Base-by-base conservation (phyloP, 2,113 vertebrate species). In the Columba janthina region DNA sequence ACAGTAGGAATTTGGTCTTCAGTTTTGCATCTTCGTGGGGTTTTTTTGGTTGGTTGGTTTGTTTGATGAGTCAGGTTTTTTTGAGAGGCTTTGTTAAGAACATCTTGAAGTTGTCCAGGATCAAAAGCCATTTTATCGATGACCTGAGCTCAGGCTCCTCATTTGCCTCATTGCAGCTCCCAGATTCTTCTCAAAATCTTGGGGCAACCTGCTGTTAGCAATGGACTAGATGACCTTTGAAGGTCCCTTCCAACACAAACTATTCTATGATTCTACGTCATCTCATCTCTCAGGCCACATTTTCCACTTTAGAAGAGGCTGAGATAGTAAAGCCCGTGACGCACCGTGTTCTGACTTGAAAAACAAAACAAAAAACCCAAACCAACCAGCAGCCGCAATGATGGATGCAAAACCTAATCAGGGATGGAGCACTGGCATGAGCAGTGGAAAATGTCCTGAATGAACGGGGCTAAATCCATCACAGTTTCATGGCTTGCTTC, bases 381-480 rank as follows among this genome's bases (percentile, higher is more conserved):
- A 71, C 13, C 75, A 83, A 20, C 32, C 85, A 72, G 13, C 71
- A 79, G 5, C 34, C 15, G 25, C 51, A 4, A 19, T 29, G 67
- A 73, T 28, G 36, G 48, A 44, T 85, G 42, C 34, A 85, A 87
- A 87, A 25, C 73, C 28, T 67, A 22, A 58, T 81, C 32, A 21
- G 70, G 76, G 56, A 9, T 2, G 24, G 31, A 62, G 78, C 85
- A 56, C 60, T 95, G 93, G 80, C 91, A 74, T 50, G 34, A 89
- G 3, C 64, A 89, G 85, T 93, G 90, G 89, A 93, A 95, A 96
- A 95, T 72, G 38, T 89, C 53, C 74, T 95, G 91, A 89, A 95
- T 88, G 93, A 81, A 92, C 48, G 5, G 56, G 57, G 69, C 75
- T 92, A 57, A 87, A 88, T 88, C 19, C 85, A 93, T 89, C 70